phyloP scores from a whole-genome alignment of 2,797 vertebrate species.

The Spinibarbus caldwelli region DNA sequence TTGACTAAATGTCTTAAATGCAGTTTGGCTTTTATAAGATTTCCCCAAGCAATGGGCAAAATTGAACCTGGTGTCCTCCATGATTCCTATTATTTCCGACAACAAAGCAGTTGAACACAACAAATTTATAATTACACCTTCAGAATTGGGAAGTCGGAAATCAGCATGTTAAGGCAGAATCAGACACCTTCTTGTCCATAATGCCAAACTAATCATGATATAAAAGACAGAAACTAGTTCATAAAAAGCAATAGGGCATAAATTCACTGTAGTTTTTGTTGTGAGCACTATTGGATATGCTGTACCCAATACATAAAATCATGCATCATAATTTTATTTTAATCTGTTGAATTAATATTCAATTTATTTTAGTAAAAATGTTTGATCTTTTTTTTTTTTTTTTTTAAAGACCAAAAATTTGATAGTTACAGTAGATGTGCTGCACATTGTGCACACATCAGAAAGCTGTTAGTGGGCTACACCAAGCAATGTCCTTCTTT shows the following conservation, averaged over 20 bases:
- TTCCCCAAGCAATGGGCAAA: neutral
- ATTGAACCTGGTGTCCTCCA: neutral
- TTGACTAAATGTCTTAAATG: neutral
- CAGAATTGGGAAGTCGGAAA: neutral
- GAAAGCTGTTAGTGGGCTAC: conserved; percentile 10
- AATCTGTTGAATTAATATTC: neutral
- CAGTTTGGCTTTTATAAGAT: neutral
- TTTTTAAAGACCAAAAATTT: neutral
- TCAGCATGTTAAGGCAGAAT: neutral
- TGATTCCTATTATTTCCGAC: too few relatives aligned
- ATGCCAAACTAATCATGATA: neutral
- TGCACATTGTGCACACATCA: neutral
- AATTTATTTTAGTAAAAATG: neutral
- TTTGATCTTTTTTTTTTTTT: neutral
- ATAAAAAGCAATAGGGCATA: neutral
- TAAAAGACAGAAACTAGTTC: neutral
- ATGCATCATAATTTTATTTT: too few relatives aligned
- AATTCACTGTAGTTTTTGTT: neutral
- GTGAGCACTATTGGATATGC: neutral
- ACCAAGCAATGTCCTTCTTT: neutral
- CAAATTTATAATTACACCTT: neutral
- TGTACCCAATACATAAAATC: neutral
- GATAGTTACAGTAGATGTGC: neutral
- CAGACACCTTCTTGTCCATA: neutral
- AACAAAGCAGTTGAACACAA: too few relatives aligned